Conservation (phyloP, 2,888 invertebrate species). For the Phasia obesa region DNA sequence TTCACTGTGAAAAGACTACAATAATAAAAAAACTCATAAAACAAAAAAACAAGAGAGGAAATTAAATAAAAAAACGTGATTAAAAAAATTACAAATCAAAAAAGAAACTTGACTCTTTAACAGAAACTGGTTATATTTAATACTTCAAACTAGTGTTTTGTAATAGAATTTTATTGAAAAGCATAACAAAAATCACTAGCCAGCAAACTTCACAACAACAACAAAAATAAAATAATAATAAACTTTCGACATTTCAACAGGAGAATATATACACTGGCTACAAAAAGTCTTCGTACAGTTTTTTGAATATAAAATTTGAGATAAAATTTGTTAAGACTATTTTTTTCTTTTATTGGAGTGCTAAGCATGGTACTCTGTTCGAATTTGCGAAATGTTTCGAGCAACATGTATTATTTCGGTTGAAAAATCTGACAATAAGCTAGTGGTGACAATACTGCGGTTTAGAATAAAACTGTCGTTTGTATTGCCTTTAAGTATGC, state of each 20-base stretch:
- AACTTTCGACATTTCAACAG: neutral
- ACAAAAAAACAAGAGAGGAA: constrained; percentile 41
- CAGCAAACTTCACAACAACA: neutral
- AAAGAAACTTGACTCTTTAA: constrained; percentile 29
- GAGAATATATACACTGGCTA: neutral
- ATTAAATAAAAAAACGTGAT: constrained; percentile 50
- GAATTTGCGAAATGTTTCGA: too few species aligned
- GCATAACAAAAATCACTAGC: neutral
- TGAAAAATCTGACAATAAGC: too few species aligned
- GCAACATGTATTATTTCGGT: too few species aligned
- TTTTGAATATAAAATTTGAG: too few species aligned
- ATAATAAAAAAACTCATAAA: constrained; percentile 35
- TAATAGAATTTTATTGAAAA: constrained; percentile 52
- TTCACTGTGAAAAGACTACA: constrained; percentile 49
- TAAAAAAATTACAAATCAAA: constrained; percentile 16
- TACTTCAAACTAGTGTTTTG: constrained; percentile 52
- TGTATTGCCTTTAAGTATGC: too few species aligned
- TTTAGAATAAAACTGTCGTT: too few species aligned
- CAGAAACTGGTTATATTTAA: constrained; percentile 54
- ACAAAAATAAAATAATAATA: neutral
- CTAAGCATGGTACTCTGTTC: too few species aligned
- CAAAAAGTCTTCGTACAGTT: too few species aligned
- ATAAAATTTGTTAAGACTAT: too few species aligned
- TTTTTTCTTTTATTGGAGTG: too few species aligned
- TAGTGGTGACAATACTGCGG: too few species aligned